Evolutionary conservation across 2,888 invertebrate species (phyloP), one percentile per base, ranked within the genome.

Genomic region (Drosophila cognata): DNA sequence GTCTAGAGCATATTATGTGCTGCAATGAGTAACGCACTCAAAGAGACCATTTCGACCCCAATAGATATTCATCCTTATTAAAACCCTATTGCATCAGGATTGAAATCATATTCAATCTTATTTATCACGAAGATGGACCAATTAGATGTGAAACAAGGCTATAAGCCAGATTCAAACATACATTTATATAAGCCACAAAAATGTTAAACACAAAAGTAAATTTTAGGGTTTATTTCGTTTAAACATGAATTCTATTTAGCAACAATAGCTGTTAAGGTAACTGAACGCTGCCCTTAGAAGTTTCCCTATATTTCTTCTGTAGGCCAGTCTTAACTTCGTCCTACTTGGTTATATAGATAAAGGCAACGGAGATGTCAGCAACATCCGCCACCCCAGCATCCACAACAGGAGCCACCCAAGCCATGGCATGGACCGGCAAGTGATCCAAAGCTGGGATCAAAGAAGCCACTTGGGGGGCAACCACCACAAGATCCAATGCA

Each of bases 391-490:
- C 81, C 67, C 64, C 81, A 82, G 28, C 53, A 81, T 6, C 84
- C 87, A 10, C 63, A 64, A 50, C 57, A 72, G 0, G 74, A 71
- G 11, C 81, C 78, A 11, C 84, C 78, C 59, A 77, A 71, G 18
- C 75, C 70, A 35, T 59, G 56, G 52, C 60, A 70, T 1, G 84
- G 62, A 13, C 88, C 88, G 48, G 64, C 64, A 52, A 62, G 71
- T 4, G 62, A 13, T 0, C 79, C 84, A 56, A 64, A 84, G 50
- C 62, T 60, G 33, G 84, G 79, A 71, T 87, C 83, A 57, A 68
- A 87, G 43, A 87, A 84, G 0, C 83, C 83, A 43, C 88, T 87
- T 4, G 84, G 84, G 1, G 55, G 78, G 16, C 78, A 75, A 8
- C 84, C 71, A 10, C 83, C 83, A 41, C 83, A 83, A 1, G 79